A percentile compares a stretch with the other conserved stretches of the same genome.
These are phyloP conservation scores for Pimpla rufipes DNA, from an alignment of 2,888 invertebrate genomes.

Conservation along the genomic window DNA sequence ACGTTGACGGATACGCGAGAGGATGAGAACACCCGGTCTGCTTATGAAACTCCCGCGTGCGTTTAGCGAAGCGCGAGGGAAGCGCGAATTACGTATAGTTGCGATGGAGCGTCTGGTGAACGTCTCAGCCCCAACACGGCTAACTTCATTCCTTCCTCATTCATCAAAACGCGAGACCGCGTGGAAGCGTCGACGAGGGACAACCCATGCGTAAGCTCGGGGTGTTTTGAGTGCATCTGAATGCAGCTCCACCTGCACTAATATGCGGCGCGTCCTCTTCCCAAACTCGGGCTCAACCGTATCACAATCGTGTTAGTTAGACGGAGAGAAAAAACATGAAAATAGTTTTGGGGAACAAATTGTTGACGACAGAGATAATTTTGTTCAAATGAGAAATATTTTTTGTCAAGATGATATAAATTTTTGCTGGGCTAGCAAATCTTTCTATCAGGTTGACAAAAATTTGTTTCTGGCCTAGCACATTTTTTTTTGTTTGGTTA, in stretches of 20 bases:
- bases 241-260: neutral
- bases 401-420: too few species aligned
- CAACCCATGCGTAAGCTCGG: neutral
- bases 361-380: too few species aligned
- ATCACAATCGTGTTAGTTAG: too few species aligned
- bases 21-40: neutral
- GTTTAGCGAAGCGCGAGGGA: constrained; percentile 15
- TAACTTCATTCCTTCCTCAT: constrained; percentile 15
- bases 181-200: constrained; percentile 11
- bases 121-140: neutral
- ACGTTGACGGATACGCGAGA: neutral
- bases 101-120: neutral
- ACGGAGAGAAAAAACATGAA: too few species aligned
- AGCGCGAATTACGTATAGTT: neutral
- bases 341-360: too few species aligned
- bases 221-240: neutral
- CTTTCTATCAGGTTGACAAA: too few species aligned
- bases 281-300: too few species aligned
- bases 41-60: constrained; percentile 23
- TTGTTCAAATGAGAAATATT: too few species aligned
- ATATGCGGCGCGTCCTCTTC: neutral
- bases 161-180: constrained; percentile 17
- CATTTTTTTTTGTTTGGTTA: too few species aligned
- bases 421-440: too few species aligned
- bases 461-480: too few species aligned